Evolutionary conservation across 2,888 invertebrate species (phyloP), one percentile per base, ranked within the genome.

Genomic region (Ypsolopha sequella): DNA sequence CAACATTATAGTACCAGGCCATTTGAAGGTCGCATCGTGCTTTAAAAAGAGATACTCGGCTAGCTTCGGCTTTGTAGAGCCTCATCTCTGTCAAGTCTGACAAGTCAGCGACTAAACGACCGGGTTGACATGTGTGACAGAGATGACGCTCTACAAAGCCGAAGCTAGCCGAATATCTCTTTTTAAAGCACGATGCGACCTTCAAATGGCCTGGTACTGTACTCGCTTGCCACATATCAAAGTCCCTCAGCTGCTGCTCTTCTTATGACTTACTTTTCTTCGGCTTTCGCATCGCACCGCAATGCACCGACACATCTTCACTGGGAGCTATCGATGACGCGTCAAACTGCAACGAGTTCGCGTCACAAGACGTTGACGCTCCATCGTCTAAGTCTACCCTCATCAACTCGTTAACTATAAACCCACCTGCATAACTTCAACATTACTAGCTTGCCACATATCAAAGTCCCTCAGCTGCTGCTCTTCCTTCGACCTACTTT

Each of bases 221-320:
- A 51, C 73, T 80, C 0, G 84, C 80, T 41, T 68, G 66, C 85
- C 85, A 86, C 85, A 86, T 86, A 44, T 71, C 75, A n/a, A 68
- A 57, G 33, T 86, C 85, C 7, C 76, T 65, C 51, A 79, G 13
- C 41, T 70, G 71, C 51, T 64, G 61, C 48, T 73, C 69, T 35
- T 74, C 73, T 52, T 68, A 75, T 0, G 56, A 62, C 50, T 57
- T 68, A 38, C 58, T 69, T 50, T 72, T 79, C 58, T 79, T 80
- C 0, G 69, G 70, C 54, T 77, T 82, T 63, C 78, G 81, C 50
- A 76, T 35, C 0, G 73, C 70, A 0, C 78, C 72, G 51, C 80
- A 81, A 56, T 81, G 76, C 13, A 76, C 67, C 0, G 76, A 76
- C 6, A 73, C 55, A 41, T 80, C 78, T 36, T 80, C 80, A 35